Percentiles rank a stretch among this genome's conserved stretches.
Evolutionary conservation across 2,113 vertebrate genomes (phyloP).

Genomic region (Gopherus flavomarginatus): DNA sequence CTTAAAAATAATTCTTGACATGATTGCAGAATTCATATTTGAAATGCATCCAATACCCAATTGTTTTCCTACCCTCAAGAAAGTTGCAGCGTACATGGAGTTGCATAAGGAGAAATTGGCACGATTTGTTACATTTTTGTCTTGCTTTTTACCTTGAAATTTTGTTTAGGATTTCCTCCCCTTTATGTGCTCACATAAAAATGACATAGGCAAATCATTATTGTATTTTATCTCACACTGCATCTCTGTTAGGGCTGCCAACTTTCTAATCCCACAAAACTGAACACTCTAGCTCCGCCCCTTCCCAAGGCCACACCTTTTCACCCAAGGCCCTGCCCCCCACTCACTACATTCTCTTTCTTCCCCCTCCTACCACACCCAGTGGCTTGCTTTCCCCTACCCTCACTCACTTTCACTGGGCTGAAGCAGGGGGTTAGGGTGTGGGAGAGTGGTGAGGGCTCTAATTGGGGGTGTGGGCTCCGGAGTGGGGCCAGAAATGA

Average conservation of each 20-base stretch:
- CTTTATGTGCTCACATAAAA: not conserved
- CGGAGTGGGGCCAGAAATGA: no score
- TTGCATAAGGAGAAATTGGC: not conserved
- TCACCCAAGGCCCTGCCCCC: no score
- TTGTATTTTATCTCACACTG: not conserved
- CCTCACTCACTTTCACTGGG: no score
- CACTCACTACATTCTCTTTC: no score
- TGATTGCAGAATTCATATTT: not conserved
- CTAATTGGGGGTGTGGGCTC: no score
- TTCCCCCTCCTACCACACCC: no score
- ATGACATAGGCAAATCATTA: not conserved
- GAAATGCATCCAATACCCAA: not conserved
- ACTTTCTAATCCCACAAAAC: no score
- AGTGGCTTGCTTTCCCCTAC: no score
- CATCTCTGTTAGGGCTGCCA: not conserved
- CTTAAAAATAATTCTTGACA: not conserved
- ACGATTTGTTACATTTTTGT: not conserved
- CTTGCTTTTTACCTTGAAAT: not conserved
- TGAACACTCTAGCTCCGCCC: no score
- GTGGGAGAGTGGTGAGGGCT: no score
- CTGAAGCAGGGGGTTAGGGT: no score
- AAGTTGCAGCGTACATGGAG: not conserved
- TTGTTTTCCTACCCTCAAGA: not conserved
- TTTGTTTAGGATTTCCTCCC: not conserved
- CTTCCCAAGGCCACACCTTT: no score